Evolutionary conservation across 2,113 vertebrate species (phyloP).

Genomic region (Clarias gariepinus): DNA sequence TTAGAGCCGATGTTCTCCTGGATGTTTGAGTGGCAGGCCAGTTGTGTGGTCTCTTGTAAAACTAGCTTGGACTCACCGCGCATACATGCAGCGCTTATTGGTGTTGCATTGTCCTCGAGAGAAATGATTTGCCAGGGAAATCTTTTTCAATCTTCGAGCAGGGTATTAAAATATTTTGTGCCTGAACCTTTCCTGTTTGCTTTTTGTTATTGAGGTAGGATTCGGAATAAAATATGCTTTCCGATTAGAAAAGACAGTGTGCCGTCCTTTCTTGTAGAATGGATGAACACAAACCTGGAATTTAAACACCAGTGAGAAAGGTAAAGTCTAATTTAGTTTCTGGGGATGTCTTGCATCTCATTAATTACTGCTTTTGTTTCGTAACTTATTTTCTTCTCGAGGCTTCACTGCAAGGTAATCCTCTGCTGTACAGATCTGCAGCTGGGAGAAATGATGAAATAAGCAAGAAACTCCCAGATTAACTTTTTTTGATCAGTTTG

Average conservation of each 20-base stretch:
- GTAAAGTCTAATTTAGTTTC: conserved; percentile 4
- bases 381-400: background rate
- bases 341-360: conserved; percentile 8
- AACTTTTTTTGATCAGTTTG: background rate
- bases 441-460: conserved; percentile 43
- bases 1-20: background rate
- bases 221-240: conserved; percentile 13
- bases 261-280: background rate
- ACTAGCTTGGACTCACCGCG: background rate
- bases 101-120: background rate
- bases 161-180: background rate
- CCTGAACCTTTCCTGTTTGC: background rate
- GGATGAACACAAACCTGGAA: conserved; percentile 23
- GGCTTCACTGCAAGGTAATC: background rate
- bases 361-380: background rate
- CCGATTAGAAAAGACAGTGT: background rate
- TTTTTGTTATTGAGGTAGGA: conserved; percentile 6
- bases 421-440: background rate
- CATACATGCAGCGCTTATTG: background rate
- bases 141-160: background rate
- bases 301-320: conserved; percentile 12
- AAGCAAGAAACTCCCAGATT: conserved; percentile 23
- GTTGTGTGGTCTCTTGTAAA: background rate
- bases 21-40: background rate
- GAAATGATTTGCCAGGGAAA: conserved; percentile 5